phyloP scores from a whole-genome alignment of 2,888 invertebrate species.

The Xylocampa areola region DNA sequence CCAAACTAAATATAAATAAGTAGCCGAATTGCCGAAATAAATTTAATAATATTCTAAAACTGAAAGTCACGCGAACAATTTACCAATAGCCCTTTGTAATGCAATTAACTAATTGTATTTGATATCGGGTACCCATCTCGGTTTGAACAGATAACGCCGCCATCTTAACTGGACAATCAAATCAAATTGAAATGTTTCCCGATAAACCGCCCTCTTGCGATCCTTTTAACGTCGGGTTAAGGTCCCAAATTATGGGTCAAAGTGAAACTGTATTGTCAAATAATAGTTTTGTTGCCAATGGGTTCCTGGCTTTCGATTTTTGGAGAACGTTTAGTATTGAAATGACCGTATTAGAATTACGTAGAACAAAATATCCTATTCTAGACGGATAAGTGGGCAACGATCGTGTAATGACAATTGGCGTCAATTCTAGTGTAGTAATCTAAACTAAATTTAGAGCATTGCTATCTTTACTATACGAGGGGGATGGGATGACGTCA shows the following conservation, averaged over 20 bases:
- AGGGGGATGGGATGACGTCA: too few species aligned
- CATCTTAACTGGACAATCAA: slow-evolving; percentile 39
- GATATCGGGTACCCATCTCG: slow-evolving; percentile 23
- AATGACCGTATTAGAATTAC: too few species aligned
- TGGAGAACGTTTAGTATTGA: background rate
- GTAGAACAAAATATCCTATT: too few species aligned
- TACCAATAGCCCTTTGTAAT: slow-evolving; percentile 15
- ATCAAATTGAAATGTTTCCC: slow-evolving; percentile 50
- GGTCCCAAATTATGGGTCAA: slow-evolving; percentile 40
- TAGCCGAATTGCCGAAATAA: too few species aligned
- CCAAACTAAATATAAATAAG: too few species aligned
- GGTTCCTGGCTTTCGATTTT: slow-evolving; percentile 2
- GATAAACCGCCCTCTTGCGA: slow-evolving; percentile 42
- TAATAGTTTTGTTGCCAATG: slow-evolving; percentile 18
- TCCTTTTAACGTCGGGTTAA: slow-evolving; percentile 43
- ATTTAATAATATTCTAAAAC: background rate
- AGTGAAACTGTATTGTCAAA: slow-evolving; percentile 37
- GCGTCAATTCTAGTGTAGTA: too few species aligned
- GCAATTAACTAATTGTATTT: slow-evolving; percentile 51
- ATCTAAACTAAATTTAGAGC: too few species aligned
- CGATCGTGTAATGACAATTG: too few species aligned
- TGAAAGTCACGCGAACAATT: slow-evolving; percentile 10
- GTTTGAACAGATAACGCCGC: slow-evolving; percentile 31
- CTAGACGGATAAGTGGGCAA: too few species aligned
- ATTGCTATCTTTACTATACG: too few species aligned